These are phyloP conservation scores for Todus mexicanus DNA, from an alignment of 2,797 vertebrate genomes.

Conservation along the genomic window DNA sequence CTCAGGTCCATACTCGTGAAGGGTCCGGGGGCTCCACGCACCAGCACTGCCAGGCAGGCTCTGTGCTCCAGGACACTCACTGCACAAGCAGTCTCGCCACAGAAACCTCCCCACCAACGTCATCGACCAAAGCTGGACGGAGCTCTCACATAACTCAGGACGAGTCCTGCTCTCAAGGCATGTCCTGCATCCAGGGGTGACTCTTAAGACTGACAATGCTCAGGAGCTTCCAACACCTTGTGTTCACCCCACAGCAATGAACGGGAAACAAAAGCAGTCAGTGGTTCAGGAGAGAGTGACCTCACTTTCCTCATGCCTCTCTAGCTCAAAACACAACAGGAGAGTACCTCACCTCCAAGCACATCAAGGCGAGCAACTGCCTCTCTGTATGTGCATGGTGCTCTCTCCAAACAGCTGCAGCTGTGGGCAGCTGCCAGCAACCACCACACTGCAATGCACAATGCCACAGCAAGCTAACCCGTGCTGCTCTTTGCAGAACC, in stretches of 20 bases:
- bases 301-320: background rate
- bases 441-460: rapidly evolving
- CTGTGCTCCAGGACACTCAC: rapidly evolving
- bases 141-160: background rate
- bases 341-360: background rate
- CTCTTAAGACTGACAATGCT: background rate
- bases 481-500: background rate
- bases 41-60: background rate
- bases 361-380: rapidly evolving
- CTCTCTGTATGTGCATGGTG: rapidly evolving
- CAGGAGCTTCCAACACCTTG: rapidly evolving
- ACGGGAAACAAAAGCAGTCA: rapidly evolving
- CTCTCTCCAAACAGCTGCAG: background rate
- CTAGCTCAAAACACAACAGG: background rate
- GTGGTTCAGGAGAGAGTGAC: rapidly evolving
- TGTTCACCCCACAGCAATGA: background rate
- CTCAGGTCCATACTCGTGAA: background rate
- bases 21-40: background rate
- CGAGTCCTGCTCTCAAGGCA: rapidly evolving
- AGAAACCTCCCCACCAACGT: rapidly evolving
- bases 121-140: rapidly evolving
- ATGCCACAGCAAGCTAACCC: rapidly evolving
- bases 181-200: rapidly evolving
- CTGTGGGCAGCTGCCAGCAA: background rate
- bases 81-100: rapidly evolving